Evolutionary conservation across 2,797 vertebrate species (phyloP).

Genomic region (Enteromius radiatus): DNA sequence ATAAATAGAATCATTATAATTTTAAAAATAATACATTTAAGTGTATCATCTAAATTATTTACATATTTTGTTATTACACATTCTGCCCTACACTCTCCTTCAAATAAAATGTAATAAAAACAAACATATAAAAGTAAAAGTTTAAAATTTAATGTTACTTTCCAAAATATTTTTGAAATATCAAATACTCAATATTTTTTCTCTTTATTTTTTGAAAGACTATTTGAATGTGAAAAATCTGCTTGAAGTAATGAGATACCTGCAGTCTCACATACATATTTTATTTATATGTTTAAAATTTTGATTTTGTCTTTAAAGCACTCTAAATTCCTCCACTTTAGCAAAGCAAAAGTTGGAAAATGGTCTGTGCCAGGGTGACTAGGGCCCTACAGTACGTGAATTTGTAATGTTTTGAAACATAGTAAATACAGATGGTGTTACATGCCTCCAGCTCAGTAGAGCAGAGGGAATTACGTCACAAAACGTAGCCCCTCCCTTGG

Average conservation of each 20-base stretch:
- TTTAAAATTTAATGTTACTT: not conserved
- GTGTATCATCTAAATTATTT: not conserved
- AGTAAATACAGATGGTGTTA: slow-evolving; percentile 19
- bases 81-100: not conserved
- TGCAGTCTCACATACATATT: not conserved
- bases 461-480: slow-evolving; percentile 11
- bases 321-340: too few relatives aligned
- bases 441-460: not conserved
- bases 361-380: not conserved
- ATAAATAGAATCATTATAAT: not conserved
- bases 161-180: not conserved
- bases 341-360: not conserved
- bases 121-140: not conserved
- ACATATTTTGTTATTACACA: not conserved
- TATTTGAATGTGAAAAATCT: not conserved
- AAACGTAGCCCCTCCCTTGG: not conserved
- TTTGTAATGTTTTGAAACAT: slow-evolving; percentile 17
- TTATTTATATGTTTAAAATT: not conserved
- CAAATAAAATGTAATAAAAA: not conserved
- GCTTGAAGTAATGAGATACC: not conserved
- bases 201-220: not conserved
- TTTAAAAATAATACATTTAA: not conserved
- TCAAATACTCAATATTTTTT: not conserved
- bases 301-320: not conserved
- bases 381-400: not conserved